A percentile compares a stretch with the other conserved stretches of the same genome.
phyloP scores from a whole-genome alignment of 2,888 invertebrate species.

The Lasioglossum marginatum region DNA sequence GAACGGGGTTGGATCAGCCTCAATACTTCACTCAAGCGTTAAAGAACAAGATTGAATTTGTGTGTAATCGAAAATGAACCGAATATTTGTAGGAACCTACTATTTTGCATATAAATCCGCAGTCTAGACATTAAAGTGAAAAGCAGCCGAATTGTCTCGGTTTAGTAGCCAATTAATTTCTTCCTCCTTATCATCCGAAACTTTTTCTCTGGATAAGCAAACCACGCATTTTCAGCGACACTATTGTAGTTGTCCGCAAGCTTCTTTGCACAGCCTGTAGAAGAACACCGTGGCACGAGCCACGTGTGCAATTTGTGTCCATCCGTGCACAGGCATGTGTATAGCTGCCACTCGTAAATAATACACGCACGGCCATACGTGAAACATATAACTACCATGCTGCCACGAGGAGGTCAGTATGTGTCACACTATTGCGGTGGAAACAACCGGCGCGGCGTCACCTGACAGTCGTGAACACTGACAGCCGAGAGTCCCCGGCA shows the following conservation, averaged over 20 bases:
- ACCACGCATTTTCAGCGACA: not conserved
- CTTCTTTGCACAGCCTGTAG: conserved; percentile 1
- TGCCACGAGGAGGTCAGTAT: conserved; percentile 64
- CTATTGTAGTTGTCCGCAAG: not conserved
- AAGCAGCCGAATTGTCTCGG: not conserved
- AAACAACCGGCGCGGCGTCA: conserved; percentile 35
- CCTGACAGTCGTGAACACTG: conserved; percentile 22
- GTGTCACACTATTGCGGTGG: conserved; percentile 61
- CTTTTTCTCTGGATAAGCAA: not conserved
- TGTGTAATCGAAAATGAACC: too few species aligned
- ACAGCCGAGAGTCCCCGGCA: not conserved
- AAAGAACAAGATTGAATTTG: too few species aligned
- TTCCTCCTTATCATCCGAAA: not conserved
- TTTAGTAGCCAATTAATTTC: not conserved
- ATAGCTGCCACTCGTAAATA: conserved; percentile 51
- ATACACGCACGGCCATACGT: conserved; percentile 59
- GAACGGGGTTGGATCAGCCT: not conserved
- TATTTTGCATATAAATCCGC: too few species aligned
- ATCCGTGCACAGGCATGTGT: conserved; percentile 18
- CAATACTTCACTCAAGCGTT: not conserved
- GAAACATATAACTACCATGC: conserved; percentile 63
- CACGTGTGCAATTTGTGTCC: conserved; percentile 13
- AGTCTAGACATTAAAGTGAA: not conserved
- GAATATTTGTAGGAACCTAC: too few species aligned
- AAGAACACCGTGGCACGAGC: conserved; percentile 15